Base-by-base conservation (phyloP, 2,888 invertebrate genomes). In the Trachelus iudaicus region DNA sequence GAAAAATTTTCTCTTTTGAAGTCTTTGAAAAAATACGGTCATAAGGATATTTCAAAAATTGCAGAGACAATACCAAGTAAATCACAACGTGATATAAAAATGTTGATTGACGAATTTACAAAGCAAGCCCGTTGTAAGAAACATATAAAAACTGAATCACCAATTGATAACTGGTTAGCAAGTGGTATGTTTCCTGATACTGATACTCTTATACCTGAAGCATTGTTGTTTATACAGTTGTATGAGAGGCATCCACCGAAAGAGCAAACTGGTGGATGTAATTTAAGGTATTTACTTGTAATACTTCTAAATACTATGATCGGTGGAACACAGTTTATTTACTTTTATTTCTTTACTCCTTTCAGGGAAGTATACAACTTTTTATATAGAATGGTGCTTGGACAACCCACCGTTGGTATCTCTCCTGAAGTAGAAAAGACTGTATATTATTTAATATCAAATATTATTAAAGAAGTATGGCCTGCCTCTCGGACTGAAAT, bases 301-400 rank as follows among this genome's bases (percentile, higher is more conserved):
- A 69, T 69, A 35, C 40, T 68, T 40, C 30, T 68, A 15, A 34
- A 11, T 56, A 31, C 6, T 34, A n/a, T 37, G 40, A 12, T 69
- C 13, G 3, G 69, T 23, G 13, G 15, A 35, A 15, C 6, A 11
- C 23, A 9, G 3, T 23, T 31, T 37, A 34, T 78, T 40, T 31
- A 73, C 30, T 40, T 33, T 75, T 74, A 35, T 15, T 75, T 77
- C 76, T 15, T 15, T 73, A 78, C 74, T 77, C 68, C 71, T 75
- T 89, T 85, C 80, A 91, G 91, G 40, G 83, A 83, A 40, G 82
- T 88, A 30, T 91, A 91, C 69, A 79, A 88, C n/a, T 84, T 87
- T 79, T 82, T 91, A 34, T 85, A 88, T 80, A 83, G 82, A n/a
- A 83, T 86, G 56, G 82, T 85, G 6, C 69, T 80, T 13, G 87